Conservation (phyloP, 2,888 invertebrate genomes). For the Drosophila colorata region DNA sequence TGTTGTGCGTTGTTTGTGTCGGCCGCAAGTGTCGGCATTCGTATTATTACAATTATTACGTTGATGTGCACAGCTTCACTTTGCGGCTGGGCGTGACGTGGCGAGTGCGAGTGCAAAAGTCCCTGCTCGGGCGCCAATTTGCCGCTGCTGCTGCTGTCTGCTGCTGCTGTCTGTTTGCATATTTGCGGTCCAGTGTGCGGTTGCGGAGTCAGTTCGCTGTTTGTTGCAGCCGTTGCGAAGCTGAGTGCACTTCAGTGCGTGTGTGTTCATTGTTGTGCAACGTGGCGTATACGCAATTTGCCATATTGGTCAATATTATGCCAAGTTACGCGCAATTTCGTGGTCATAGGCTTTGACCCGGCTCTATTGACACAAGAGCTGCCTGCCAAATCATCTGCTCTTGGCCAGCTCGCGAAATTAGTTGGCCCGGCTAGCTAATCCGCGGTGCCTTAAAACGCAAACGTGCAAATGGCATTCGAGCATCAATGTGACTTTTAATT, state of each 20-base stretch:
- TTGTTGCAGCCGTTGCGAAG: constrained; percentile 18
- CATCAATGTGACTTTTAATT: constrained; percentile 44
- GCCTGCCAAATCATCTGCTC: too few relatives aligned
- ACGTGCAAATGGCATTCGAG: constrained; percentile 40
- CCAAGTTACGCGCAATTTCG: constrained; percentile 77
- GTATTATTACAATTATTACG: constrained; percentile 80
- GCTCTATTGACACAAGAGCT: constrained; percentile 18
- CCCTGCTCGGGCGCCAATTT: constrained; percentile 23
- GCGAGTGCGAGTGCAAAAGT: background rate
- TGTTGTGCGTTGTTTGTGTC: constrained; percentile 63
- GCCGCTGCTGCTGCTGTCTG: constrained; percentile 4
- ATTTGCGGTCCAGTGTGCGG: constrained; percentile 62
- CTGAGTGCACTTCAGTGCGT: constrained; percentile 33
- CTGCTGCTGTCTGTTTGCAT: constrained; percentile 54
- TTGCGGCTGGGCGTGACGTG: constrained; percentile 29
- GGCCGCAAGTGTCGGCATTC: constrained; percentile 74
- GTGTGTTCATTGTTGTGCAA: constrained; percentile 52
- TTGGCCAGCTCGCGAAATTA: background rate
- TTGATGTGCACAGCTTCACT: constrained; percentile 69
- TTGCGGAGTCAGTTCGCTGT: constrained; percentile 51
- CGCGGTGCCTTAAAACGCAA: constrained; percentile 15
- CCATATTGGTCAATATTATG: constrained; percentile 76
- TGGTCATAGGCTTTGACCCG: constrained; percentile 61
- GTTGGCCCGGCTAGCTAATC: too few relatives aligned
- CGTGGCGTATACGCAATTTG: constrained; percentile 71